Base-by-base conservation (phyloP, 2,888 invertebrate species). In the Epinotia bilunana region DNA sequence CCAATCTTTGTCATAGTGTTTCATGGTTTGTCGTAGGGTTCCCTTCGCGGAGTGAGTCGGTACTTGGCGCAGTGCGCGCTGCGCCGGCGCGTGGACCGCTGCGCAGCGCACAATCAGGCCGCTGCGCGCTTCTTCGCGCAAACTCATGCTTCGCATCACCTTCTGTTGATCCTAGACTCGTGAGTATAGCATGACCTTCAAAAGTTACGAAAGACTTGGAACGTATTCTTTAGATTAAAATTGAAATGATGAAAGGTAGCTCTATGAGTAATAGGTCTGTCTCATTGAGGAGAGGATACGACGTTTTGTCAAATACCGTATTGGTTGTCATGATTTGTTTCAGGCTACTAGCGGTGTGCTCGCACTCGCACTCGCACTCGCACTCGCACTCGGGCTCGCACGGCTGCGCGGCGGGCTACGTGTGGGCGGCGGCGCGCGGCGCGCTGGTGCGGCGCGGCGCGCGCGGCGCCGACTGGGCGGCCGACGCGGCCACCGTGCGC, bases 81-180 rank as follows among this genome's bases (percentile, higher is more conserved):
- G 0, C 87, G 92, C 0, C 85, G 90, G 0, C 84, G 93, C 0
- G 76, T 90, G 80, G 87, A 90, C 60, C 83, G 88, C 43, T 86
- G 88, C 49, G 87, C 86, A 0, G 77, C 80, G 18, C 78, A 84
- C 76, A 77, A 81, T 28, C 81, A 79, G 0, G 76, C 87, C 0
- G 86, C 89, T 0, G 87, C 91, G 0, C 77, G 90, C 0, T 83
- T 86, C 71, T 84, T 85, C 23, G 82, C 85, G 0, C 82, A 90
- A 0, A 71, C 88, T 0, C 94, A 94, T 72, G 84, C 88, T 0
- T 85, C 93, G 0, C 94, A 94, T 67, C 93, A 94, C 76, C 77
- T 94, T 1, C 83, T 94, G 20, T 82, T 91, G 0, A 81, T 91
- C 2, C 73, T 94, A 65, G 94, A 94, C 76, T 84, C 90, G 94